A percentile compares a stretch with the other conserved stretches of the same genome.
Conservation (phyloP, 2,113 vertebrate genomes). For the Muscicapa adusta region DNA sequence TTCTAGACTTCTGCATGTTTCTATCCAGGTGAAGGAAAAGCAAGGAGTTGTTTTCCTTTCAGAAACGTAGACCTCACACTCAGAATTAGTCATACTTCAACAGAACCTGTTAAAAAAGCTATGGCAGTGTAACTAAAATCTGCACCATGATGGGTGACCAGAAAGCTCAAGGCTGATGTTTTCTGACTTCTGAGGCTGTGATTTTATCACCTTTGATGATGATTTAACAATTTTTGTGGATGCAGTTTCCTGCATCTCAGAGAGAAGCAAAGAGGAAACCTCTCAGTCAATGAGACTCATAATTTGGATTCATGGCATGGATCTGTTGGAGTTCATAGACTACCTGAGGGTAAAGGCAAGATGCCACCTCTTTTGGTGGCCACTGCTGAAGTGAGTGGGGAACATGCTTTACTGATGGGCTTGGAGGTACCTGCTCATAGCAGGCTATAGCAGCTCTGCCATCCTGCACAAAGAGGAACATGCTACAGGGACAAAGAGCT, state of each 20-base stretch:
- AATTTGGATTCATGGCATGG: background rate
- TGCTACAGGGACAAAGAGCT: background rate
- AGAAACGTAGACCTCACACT: background rate
- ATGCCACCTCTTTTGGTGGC: background rate
- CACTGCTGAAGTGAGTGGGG: background rate
- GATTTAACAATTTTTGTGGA: background rate
- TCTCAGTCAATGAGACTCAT: background rate
- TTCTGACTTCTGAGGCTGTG: background rate
- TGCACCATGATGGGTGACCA: background rate
- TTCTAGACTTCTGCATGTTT: background rate
- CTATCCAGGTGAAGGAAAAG: background rate
- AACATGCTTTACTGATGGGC: accelerated
- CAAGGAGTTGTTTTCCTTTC: background rate
- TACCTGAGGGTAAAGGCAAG: background rate
- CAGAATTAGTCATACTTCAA: background rate
- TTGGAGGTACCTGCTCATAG: background rate
- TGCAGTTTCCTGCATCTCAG: background rate
- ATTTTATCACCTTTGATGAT: background rate
- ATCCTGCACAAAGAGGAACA: background rate
- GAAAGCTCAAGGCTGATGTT: background rate
- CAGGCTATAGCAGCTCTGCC: background rate
- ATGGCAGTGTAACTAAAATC: background rate
- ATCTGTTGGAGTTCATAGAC: background rate
- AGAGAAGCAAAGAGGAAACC: background rate
- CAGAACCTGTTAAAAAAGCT: background rate